These are phyloP conservation scores for Criorhina ranunculi DNA, from an alignment of 2,888 invertebrate species.

Conservation along the genomic window DNA sequence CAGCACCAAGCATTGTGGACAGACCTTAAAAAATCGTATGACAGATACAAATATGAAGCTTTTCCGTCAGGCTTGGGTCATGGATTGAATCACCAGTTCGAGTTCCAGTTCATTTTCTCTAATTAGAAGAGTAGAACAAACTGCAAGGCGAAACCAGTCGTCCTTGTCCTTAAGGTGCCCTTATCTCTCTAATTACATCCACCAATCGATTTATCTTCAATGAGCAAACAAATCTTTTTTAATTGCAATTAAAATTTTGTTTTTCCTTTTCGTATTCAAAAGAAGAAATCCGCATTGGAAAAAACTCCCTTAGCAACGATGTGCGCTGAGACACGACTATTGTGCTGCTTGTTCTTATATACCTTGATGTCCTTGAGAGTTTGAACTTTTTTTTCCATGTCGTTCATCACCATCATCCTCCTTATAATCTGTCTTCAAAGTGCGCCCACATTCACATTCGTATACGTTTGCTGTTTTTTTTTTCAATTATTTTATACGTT, in stretches of 20 bases:
- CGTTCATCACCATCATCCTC: constrained; percentile 41
- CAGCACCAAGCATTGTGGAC: too few relatives aligned
- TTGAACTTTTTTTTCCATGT: constrained; percentile 29
- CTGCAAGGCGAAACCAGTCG: too few relatives aligned
- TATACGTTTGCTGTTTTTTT: background rate
- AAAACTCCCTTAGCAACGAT: constrained; percentile 23
- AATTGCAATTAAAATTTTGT: constrained; percentile 14
- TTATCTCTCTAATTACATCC: constrained; percentile 23
- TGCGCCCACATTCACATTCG: constrained; percentile 48
- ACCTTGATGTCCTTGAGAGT: constrained; percentile 46
- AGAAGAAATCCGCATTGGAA: background rate
- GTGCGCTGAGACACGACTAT: too few relatives aligned
- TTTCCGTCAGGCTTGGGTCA: too few relatives aligned
- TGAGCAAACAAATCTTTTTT: constrained; percentile 23
- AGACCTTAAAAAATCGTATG: too few relatives aligned
- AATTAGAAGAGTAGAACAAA: too few relatives aligned
- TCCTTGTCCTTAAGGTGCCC: too few relatives aligned
- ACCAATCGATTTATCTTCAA: constrained; percentile 25
- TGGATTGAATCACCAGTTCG: too few relatives aligned
- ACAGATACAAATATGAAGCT: too few relatives aligned
- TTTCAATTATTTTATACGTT: constrained; percentile 31
- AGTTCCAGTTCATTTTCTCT: too few relatives aligned
- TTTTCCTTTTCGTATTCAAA: background rate
- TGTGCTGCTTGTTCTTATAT: constrained; percentile 6
- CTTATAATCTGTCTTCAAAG: constrained; percentile 7